Conservation (phyloP, 2,888 invertebrate species). For the Hypsopygia costalis region DNA sequence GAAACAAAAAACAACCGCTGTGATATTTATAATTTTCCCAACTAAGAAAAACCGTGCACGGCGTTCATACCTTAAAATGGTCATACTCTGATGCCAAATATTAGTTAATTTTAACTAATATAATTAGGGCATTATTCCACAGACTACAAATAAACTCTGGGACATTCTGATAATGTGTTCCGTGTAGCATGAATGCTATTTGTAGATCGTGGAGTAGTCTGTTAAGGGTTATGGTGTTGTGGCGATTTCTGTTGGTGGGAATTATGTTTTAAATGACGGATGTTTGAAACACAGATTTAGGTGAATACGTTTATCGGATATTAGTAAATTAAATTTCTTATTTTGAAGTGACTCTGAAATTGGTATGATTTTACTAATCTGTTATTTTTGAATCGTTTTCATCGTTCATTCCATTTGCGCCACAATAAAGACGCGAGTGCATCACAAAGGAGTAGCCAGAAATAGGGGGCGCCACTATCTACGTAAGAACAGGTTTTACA, state of each 20-base stretch:
- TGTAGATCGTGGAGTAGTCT: conserved; percentile 18
- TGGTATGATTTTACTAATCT: too few species aligned
- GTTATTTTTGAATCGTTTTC: too few species aligned
- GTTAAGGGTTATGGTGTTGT: conserved; percentile 28
- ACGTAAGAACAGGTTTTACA: too few species aligned
- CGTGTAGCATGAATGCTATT: conserved; percentile 3
- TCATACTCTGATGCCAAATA: conserved; percentile 64
- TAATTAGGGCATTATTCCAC: conserved; percentile 21
- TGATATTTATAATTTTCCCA: conserved; percentile 2
- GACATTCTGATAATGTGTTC: not conserved
- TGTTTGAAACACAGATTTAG: not conserved
- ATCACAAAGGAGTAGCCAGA: too few species aligned
- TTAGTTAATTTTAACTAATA: conserved; percentile 57
- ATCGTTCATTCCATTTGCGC: too few species aligned
- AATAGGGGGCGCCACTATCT: too few species aligned
- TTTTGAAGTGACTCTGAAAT: too few species aligned
- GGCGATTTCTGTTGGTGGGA: conserved; percentile 4
- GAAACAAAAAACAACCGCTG: too few species aligned
- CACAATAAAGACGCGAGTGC: too few species aligned
- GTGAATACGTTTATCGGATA: not conserved
- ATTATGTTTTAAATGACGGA: not conserved
- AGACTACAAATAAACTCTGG: not conserved
- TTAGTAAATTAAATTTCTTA: too few species aligned
- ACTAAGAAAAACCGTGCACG: conserved; percentile 22
- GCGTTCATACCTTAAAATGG: conserved; percentile 25